phyloP scores from a whole-genome alignment of 2,113 vertebrate genomes.

The Dipodomys merriami region DNA sequence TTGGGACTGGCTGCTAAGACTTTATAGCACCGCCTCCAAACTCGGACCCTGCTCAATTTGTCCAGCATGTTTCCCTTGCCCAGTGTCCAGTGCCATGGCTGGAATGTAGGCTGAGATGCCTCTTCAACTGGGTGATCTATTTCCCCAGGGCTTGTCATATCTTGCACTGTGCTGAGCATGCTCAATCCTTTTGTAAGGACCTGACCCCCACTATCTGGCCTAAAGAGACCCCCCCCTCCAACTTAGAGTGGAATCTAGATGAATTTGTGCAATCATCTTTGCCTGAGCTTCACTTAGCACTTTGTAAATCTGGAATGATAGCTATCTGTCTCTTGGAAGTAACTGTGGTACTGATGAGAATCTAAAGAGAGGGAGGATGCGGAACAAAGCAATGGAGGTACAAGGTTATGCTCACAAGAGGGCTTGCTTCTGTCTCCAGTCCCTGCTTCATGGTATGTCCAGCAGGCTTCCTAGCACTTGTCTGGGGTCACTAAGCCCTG shows the following conservation, averaged over 20 bases:
- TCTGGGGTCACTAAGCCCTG: neutral
- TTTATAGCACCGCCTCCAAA: neutral
- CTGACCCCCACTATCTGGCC: neutral
- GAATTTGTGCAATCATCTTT: conserved; percentile 12
- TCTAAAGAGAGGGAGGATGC: neutral
- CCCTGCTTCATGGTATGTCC: too few relatives aligned
- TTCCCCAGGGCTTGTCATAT: fast-evolving
- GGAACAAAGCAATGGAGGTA: neutral
- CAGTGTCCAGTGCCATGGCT: neutral
- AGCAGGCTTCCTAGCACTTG: neutral
- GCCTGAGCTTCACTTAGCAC: neutral
- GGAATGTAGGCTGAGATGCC: neutral
- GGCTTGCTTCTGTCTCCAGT: neutral
- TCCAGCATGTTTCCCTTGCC: neutral
- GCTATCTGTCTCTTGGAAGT: neutral
- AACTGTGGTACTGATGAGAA: neutral
- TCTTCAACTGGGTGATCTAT: neutral
- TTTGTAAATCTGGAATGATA: neutral
- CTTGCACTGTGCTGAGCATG: fast-evolving
- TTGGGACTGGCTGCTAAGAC: neutral
- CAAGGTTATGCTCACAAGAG: neutral
- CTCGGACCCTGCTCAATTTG: neutral
- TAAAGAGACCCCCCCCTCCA: neutral
- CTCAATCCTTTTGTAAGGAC: neutral
- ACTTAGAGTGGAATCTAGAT: neutral